These are phyloP conservation scores for Ceriagrion tenellum DNA, from an alignment of 2,888 invertebrate genomes.

Conservation along the genomic window DNA sequence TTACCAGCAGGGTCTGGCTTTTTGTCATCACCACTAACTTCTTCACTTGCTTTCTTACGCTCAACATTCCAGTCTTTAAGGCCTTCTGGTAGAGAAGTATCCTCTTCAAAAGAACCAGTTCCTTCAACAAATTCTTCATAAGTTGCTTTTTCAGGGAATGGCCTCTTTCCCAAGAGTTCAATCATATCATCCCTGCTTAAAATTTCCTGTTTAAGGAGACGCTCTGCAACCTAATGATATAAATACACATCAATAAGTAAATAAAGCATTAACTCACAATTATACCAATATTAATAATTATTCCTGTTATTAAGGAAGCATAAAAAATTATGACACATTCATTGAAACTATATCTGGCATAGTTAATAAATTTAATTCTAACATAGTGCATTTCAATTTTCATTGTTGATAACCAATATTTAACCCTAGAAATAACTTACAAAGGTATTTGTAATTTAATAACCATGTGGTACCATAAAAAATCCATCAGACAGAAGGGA, in stretches of 20 bases:
- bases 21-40: constrained; percentile 23
- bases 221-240: constrained; percentile 84
- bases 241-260: background rate
- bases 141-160: constrained; percentile 99
- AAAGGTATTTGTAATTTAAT: too few relatives aligned
- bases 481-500: too few relatives aligned
- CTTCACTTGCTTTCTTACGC: constrained; percentile 76
- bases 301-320: too few relatives aligned
- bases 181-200: constrained; percentile 98
- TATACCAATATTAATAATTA: too few relatives aligned
- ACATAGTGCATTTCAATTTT: background rate
- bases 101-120: constrained; percentile 98
- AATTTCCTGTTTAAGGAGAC: constrained; percentile 95
- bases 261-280: too few relatives aligned
- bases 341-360: background rate
- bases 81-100: constrained; percentile 96
- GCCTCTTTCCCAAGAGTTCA: constrained; percentile 94
- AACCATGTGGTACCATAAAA: too few relatives aligned
- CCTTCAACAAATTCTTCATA: constrained; percentile 99
- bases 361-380: too few relatives aligned
- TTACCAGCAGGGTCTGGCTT: constrained; percentile 42
- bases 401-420: too few relatives aligned
- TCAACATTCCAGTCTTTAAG: constrained; percentile 94
- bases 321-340: background rate
- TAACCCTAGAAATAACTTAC: too few relatives aligned